These are phyloP conservation scores for Branchipolynoe longqiensis DNA, from an alignment of 2,888 invertebrate species.

Conservation along the genomic window DNA sequence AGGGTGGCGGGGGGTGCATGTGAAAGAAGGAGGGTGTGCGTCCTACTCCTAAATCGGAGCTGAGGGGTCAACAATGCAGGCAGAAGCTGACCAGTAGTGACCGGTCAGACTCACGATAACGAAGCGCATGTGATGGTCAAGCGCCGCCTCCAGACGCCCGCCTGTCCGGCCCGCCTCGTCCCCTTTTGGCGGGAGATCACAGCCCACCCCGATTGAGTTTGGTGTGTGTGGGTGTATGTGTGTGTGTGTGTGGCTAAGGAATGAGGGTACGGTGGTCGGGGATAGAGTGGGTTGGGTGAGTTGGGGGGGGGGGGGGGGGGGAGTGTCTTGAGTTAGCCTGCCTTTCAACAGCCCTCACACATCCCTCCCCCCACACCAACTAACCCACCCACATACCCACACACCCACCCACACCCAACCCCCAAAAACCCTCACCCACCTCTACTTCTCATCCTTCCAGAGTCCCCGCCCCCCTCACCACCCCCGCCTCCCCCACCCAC, in stretches of 20 bases:
- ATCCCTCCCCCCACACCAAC: not conserved
- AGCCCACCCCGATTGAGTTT: not conserved
- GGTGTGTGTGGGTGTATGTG: not conserved
- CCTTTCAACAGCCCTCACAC: not conserved
- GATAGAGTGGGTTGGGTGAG: not conserved
- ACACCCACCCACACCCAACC: not conserved
- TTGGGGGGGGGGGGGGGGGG: not conserved
- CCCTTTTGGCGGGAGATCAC: slow-evolving; percentile 3
- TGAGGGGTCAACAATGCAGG: slow-evolving; percentile 41
- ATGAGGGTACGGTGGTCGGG: not conserved
- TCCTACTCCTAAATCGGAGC: slow-evolving; percentile 46
- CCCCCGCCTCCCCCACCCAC: not conserved
- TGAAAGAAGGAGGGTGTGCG: too few relatives aligned
- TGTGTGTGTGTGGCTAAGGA: not conserved
- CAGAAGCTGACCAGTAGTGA: slow-evolving; percentile 49
- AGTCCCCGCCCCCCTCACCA: not conserved
- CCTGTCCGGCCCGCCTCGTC: not conserved
- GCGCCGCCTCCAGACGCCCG: not conserved
- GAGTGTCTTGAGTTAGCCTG: not conserved
- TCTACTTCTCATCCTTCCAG: slow-evolving; percentile 12
- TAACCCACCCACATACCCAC: not conserved
- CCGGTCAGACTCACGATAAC: slow-evolving; percentile 16
- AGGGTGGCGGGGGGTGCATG: too few relatives aligned
- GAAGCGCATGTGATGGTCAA: slow-evolving; percentile 10
- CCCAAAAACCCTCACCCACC: not conserved